Conservation (phyloP, 2,797 vertebrate genomes). For the Botia kubotai region DNA sequence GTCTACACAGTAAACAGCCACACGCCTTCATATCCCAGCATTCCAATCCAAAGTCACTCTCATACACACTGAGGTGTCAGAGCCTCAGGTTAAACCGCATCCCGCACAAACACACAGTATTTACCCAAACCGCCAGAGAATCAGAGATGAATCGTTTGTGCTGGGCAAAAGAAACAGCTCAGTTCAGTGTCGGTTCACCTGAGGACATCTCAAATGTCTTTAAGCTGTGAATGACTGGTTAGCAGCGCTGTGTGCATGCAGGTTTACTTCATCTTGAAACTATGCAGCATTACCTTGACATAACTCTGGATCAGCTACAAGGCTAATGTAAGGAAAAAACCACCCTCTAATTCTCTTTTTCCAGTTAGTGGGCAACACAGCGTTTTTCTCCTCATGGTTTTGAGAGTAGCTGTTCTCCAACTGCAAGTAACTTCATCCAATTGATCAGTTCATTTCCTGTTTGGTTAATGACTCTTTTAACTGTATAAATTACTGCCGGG, state of each 20-base stretch:
- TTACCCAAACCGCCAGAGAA: neutral
- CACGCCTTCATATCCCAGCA: neutral
- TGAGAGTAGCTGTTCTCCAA: neutral
- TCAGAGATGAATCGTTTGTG: neutral
- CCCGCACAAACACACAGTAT: neutral
- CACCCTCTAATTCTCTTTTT: neutral
- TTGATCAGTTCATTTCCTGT: conserved; percentile 4
- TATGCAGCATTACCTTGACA: neutral
- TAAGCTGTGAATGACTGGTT: neutral
- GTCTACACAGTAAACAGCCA: neutral
- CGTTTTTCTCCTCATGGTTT: neutral
- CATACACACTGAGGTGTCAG: neutral
- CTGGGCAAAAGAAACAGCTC: neutral
- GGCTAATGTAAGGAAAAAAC: neutral
- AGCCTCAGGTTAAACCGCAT: no score
- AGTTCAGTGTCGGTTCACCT: no score
- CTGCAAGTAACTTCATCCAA: neutral
- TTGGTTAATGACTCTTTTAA: neutral
- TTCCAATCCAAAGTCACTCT: neutral
- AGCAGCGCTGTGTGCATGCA: neutral
- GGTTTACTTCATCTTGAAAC: neutral
- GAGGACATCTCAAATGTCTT: neutral
- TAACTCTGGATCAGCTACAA: neutral
- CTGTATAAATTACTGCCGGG: neutral
- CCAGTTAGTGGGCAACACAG: neutral